These are phyloP conservation scores for Pachypanchax playfairii DNA, from an alignment of 2,113 vertebrate species.

Conservation along the genomic window DNA sequence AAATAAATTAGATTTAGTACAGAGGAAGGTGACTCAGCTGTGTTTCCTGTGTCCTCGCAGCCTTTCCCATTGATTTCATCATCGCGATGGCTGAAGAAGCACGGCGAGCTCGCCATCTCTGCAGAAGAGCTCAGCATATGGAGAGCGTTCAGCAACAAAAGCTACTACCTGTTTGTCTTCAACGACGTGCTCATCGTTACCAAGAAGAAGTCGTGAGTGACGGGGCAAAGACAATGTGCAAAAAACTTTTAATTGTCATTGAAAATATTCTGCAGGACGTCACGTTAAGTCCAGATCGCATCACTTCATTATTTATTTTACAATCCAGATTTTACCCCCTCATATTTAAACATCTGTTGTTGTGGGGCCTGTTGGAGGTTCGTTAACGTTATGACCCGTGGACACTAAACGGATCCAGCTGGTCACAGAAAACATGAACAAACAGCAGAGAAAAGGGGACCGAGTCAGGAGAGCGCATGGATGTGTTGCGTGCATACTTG, in stretches of 20 bases:
- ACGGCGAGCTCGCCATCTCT: slow-evolving; percentile 83
- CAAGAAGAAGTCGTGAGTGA: slow-evolving; percentile 89
- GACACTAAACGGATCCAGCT: slow-evolving; percentile 37
- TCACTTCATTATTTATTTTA: too few relatives aligned
- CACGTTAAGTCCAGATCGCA: too few relatives aligned
- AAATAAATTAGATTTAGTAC: background rate
- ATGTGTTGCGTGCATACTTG: slow-evolving; percentile 57
- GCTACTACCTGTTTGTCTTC: slow-evolving; percentile 90
- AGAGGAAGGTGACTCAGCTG: background rate
- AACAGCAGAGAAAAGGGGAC: slow-evolving; percentile 24
- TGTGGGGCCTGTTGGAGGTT: background rate
- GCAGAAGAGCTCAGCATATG: slow-evolving; percentile 86
- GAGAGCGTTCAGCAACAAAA: slow-evolving; percentile 83
- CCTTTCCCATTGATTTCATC: slow-evolving; percentile 87
- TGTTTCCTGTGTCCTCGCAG: slow-evolving; percentile 61
- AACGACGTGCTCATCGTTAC: slow-evolving; percentile 93
- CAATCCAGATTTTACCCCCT: too few relatives aligned
- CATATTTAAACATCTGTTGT: background rate
- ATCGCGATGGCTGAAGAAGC: slow-evolving; percentile 92
- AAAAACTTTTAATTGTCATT: too few relatives aligned
- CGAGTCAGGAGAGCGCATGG: slow-evolving; percentile 35
- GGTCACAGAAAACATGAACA: slow-evolving; percentile 22
- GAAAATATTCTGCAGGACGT: too few relatives aligned
- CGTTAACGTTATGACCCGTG: slow-evolving; percentile 4
- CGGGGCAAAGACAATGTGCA: too few relatives aligned